Evolutionary conservation across 2,113 vertebrate species (phyloP).

Genomic region (Oostethus manadensis): DNA sequence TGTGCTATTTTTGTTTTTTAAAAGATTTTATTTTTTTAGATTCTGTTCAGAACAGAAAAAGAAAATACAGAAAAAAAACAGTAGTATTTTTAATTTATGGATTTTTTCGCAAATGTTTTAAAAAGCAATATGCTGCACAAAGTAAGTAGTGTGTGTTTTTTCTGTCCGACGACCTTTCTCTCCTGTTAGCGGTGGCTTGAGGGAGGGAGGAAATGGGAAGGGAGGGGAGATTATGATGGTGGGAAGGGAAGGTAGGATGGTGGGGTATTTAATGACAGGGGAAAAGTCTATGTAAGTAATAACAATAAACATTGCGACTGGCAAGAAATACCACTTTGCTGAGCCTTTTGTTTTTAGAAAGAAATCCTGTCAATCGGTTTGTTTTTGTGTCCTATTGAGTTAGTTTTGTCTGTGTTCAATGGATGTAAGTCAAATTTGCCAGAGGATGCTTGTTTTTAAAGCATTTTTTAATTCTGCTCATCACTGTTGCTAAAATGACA

Average conservation of each 20-base stretch:
- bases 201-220: constrained; percentile 14
- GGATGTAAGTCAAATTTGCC: too few species aligned
- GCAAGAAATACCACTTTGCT: constrained; percentile 39
- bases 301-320: constrained; percentile 71
- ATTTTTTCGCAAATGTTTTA: constrained; percentile 72
- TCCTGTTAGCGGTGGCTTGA: constrained; percentile 7
- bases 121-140: constrained; percentile 76
- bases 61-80: constrained; percentile 35
- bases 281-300: constrained; percentile 74
- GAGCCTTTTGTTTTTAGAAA: constrained; percentile 22
- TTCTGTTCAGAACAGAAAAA: constrained; percentile 53
- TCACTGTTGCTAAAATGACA: too few species aligned
- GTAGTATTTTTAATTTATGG: constrained; percentile 73
- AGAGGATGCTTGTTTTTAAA: too few species aligned
- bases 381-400: too few species aligned
- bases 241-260: constrained; percentile 17
- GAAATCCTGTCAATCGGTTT: not conserved
- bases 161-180: constrained; percentile 55
- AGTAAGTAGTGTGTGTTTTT: constrained; percentile 63
- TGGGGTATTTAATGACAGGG: constrained; percentile 68
- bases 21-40: constrained; percentile 26
- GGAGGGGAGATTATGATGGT: not conserved
- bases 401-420: not conserved
- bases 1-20: constrained; percentile 47
- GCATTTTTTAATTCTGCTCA: too few species aligned